A percentile compares a stretch with the other conserved stretches of the same genome.
phyloP scores from a whole-genome alignment of 2,888 invertebrate species.

The Limulus polyphemus region DNA sequence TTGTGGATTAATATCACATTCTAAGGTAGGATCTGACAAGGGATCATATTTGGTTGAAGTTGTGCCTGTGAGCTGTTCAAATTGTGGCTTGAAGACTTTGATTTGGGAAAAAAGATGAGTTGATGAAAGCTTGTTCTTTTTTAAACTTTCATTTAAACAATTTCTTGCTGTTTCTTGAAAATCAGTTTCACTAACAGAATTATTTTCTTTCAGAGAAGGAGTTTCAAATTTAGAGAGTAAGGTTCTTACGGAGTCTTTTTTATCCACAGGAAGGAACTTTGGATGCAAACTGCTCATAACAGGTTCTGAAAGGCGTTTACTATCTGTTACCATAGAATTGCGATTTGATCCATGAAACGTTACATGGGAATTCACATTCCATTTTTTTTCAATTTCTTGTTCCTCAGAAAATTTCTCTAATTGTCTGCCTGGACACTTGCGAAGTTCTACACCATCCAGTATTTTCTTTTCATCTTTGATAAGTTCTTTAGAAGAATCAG shows the following conservation, averaged over 20 bases:
- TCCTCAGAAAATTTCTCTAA: slow-evolving; percentile 1
- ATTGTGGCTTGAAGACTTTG: background rate
- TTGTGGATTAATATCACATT: too few species aligned
- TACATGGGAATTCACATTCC: background rate
- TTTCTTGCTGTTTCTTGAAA: background rate
- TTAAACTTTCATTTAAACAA: background rate
- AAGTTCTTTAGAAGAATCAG: background rate
- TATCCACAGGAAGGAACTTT: slow-evolving; percentile 13
- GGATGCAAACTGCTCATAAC: background rate
- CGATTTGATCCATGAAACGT: slow-evolving; percentile 3
- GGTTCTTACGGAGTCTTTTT: slow-evolving; percentile 28
- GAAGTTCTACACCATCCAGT: slow-evolving; percentile 5
- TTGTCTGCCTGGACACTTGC: background rate
- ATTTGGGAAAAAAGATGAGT: background rate
- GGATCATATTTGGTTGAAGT: background rate
- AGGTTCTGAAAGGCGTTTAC: slow-evolving; percentile 19
- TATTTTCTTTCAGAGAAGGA: background rate
- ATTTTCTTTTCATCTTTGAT: slow-evolving; percentile 5
- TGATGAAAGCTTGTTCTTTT: background rate
- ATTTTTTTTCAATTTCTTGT: background rate
- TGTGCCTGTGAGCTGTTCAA: background rate
- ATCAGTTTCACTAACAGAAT: background rate
- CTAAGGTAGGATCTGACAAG: background rate
- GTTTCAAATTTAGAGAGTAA: slow-evolving; percentile 28
- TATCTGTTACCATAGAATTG: background rate